Percentiles rank a stretch among this genome's conserved stretches.
Conservation (phyloP, 2,113 vertebrate species). For the Xiphophorus hellerii region DNA sequence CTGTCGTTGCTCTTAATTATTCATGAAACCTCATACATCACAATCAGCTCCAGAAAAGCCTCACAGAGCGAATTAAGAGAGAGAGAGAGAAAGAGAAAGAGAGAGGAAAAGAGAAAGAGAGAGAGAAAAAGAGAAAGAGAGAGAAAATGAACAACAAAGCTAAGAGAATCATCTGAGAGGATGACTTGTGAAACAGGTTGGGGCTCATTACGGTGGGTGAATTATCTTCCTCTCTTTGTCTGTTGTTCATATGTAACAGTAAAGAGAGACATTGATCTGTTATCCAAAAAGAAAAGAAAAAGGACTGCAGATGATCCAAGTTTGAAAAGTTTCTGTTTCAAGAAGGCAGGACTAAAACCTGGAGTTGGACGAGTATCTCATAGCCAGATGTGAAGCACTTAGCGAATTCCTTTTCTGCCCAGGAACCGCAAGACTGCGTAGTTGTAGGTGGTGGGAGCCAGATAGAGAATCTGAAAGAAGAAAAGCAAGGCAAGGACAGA, state of each 20-base stretch:
- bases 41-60: constrained; percentile 56
- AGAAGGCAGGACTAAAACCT: constrained; percentile 32
- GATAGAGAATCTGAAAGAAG: constrained; percentile 87
- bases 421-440: constrained; percentile 95
- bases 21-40: constrained; percentile 57
- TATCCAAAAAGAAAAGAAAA: constrained; percentile 29
- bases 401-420: constrained; percentile 92
- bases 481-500: not conserved
- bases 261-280: constrained; percentile 49
- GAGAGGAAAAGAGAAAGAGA: constrained; percentile 7
- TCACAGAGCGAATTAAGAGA: constrained; percentile 37
- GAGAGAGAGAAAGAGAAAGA: constrained; percentile 19
- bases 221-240: constrained; percentile 69
- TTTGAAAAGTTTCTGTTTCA: constrained; percentile 41
- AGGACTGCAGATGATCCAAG: constrained; percentile 51
- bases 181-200: constrained; percentile 35
- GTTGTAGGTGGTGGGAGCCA: constrained; percentile 95
- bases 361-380: constrained; percentile 36
- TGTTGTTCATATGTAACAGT: constrained; percentile 58
- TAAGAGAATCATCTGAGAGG: constrained; percentile 66
- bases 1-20: constrained; percentile 66
- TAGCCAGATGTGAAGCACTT: constrained; percentile 55
- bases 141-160: constrained; percentile 61
- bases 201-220: constrained; percentile 30
- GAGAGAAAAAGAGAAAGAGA: constrained; percentile 13